Base-by-base conservation (phyloP, 2,888 invertebrate genomes). In the Pemphredon lugubris region DNA sequence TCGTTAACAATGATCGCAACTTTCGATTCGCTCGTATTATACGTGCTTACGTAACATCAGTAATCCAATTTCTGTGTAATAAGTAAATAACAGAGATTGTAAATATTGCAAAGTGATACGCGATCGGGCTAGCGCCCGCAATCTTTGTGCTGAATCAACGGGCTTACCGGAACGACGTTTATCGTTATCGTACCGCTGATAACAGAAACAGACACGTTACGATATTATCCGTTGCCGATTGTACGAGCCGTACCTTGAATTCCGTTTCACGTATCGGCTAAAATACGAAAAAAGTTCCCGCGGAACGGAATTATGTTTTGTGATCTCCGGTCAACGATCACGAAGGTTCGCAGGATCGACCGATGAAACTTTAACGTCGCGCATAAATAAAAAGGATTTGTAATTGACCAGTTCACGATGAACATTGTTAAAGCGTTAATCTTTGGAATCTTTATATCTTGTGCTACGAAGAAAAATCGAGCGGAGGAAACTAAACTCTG, bases 151-250 rank as follows among this genome's bases (percentile, higher is more conserved):
- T 13, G 53, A 65, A 68, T 55, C 39, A 39, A 21, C 47, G 48
- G n/a, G 58, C 61, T 67, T 55, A 32, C 23, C 14, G 2, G 13
- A 30, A 39, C 37, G n/a, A 40, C n/a, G 53, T 42, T 47, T 60
- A 53, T 77, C 72, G 72, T 70, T 75, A 77, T 77, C 77, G 55
- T 69, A 48, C 50, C 30, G 18, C 32, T 59, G 69, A 77, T 77
- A 77, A 67, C 53, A 14, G 37, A 39, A 51, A 48, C 58, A 63
- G 44, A 54, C 53, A 42, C 42, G 48, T 53, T 55, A 54, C 50
- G 44, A 11, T 32, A 30, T 23, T 59, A 53, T 53, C 23, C 16
- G 34, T 53, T 59, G 32, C 23, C 59, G 67, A 68, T 76, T 64
- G 37, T 53, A 13, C 14, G 34, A 60, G 66, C 34, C 51, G 18